These are phyloP conservation scores for Bombus vancouverensis DNA, from an alignment of 1,140 invertebrate species.

Conservation along the genomic window DNA sequence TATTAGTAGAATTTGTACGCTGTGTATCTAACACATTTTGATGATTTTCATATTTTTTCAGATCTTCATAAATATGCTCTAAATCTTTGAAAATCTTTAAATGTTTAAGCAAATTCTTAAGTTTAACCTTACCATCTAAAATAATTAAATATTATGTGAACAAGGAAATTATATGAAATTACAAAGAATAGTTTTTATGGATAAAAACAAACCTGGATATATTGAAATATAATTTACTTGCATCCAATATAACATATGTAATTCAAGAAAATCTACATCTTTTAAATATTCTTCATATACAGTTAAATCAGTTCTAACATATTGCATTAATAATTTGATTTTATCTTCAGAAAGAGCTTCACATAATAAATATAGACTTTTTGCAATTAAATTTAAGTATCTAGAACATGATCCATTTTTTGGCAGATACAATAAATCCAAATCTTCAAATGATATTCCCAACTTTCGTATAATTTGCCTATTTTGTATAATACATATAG, in stretches of 20 bases:
- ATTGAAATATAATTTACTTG: constrained; percentile 62
- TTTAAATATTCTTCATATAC: constrained; percentile 25
- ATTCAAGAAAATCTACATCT: constrained; percentile 59
- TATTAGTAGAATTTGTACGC: not conserved
- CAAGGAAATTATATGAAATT: constrained; percentile 1
- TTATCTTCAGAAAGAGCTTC: constrained; percentile 50
- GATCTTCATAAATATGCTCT: constrained; percentile 45
- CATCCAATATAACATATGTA: constrained; percentile 71
- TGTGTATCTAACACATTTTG: constrained; percentile 44
- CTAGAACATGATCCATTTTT: constrained; percentile 8
- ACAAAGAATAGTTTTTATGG: not conserved
- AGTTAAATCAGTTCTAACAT: constrained; percentile 50
- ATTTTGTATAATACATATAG: constrained; percentile 65
- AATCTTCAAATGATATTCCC: constrained; percentile 3
- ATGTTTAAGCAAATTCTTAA: constrained; percentile 58
- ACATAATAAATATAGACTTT: constrained; percentile 65
- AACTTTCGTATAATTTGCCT: constrained; percentile 58
- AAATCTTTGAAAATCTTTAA: constrained; percentile 49
- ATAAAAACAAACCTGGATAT: constrained; percentile 48
- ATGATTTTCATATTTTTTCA: constrained; percentile 28
- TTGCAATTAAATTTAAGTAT: constrained; percentile 50
- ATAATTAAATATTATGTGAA: constrained; percentile 4
- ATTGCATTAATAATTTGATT: constrained; percentile 32
- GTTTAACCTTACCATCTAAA: constrained; percentile 40
- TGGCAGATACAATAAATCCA: constrained; percentile 42